phyloP scores from a whole-genome alignment of 53 echinoderm and acorn worm species.

The Luidia sarsii region DNA sequence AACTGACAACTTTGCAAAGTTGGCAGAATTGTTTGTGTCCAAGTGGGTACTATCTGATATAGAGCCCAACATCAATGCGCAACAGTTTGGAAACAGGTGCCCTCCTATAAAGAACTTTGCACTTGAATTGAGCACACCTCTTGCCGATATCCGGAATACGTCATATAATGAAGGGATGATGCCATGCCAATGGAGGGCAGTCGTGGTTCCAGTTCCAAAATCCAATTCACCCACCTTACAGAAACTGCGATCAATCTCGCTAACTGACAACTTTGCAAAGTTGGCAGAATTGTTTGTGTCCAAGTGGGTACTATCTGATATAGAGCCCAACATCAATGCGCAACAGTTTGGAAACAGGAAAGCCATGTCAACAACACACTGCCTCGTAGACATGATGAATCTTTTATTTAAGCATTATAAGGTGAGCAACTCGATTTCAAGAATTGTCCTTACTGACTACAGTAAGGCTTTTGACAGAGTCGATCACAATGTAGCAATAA shows the following conservation, averaged over 20 bases:
- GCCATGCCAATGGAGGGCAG: slow-evolving; percentile 24
- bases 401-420: slow-evolving; percentile 7
- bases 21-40: too few species aligned
- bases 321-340: not conserved
- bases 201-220: slow-evolving; percentile 16
- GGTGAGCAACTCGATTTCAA: not conserved
- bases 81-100: too few species aligned
- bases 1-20: too few species aligned
- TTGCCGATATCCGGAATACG: too few species aligned
- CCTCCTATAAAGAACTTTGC: too few species aligned
- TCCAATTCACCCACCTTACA: slow-evolving; percentile 14
- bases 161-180: slow-evolving; percentile 10
- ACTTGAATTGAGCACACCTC: too few species aligned
- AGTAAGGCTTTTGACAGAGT: slow-evolving; percentile 32
- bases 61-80: not conserved
- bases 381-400: slow-evolving; percentile 20
- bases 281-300: too few species aligned
- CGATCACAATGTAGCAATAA: slow-evolving; percentile 26
- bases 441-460: slow-evolving; percentile 37
- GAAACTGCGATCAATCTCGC: slow-evolving; percentile 30
- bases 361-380: slow-evolving; percentile 32
- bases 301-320: slow-evolving; percentile 25
- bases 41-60: slow-evolving; percentile 30
- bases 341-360: slow-evolving; percentile 44
- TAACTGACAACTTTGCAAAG: too few species aligned